Conservation (phyloP, 2,797 vertebrate genomes). For the Sparidentex hasta region DNA sequence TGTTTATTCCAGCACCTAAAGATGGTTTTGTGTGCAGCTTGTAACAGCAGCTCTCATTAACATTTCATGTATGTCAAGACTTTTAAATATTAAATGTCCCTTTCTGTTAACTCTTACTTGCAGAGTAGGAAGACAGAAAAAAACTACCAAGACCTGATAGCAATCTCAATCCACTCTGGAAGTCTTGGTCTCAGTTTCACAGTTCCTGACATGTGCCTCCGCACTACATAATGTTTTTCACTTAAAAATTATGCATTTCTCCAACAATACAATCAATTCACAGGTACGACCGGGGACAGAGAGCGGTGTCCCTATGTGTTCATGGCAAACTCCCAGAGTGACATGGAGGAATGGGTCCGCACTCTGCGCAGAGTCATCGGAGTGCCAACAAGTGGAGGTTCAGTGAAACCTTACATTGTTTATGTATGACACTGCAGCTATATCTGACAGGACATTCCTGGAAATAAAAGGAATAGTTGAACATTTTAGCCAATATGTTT, state of each 20-base stretch:
- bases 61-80: not conserved
- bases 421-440: not conserved
- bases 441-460: not conserved
- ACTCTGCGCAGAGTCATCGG: conserved; percentile 89
- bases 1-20: not conserved
- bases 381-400: conserved; percentile 89
- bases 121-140: not conserved
- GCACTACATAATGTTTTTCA: not conserved
- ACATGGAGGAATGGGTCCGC: conserved; percentile 98
- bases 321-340: conserved; percentile 93
- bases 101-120: not conserved
- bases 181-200: not conserved
- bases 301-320: conserved; percentile 89
- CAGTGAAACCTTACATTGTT: conserved; percentile 15
- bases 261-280: not conserved
- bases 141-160: not conserved
- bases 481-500: not conserved
- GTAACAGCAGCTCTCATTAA: not conserved
- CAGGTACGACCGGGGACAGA: conserved; percentile 85
- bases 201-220: not conserved
- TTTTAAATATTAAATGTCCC: not conserved
- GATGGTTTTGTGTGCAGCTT: not conserved
- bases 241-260: not conserved
- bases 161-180: not conserved
- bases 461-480: not conserved